Conservation (phyloP, 2,888 invertebrate species). For the Rhagium mordax region DNA sequence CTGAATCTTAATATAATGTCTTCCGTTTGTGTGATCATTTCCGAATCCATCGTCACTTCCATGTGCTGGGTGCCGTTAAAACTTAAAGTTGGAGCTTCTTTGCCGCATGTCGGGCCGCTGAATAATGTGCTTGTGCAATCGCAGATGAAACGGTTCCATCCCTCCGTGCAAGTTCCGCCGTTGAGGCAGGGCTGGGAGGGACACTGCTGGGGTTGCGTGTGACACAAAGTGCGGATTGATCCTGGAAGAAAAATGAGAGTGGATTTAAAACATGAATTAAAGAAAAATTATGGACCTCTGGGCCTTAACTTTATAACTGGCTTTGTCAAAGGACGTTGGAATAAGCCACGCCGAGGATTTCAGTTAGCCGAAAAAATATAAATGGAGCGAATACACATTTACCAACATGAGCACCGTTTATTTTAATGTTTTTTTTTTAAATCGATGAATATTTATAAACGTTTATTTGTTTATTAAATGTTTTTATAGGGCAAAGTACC, state of each 20-base stretch:
- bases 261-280: constrained; percentile 17
- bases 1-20: constrained; percentile 90
- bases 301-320: background rate
- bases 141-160: constrained; percentile 96
- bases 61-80: constrained; percentile 93
- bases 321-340: background rate
- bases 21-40: constrained; percentile 83
- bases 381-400: too few relatives aligned
- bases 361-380: too few relatives aligned
- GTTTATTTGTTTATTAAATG: too few relatives aligned
- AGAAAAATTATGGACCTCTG: background rate
- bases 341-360: background rate
- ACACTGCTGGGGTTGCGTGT: constrained; percentile 86
- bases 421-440: too few relatives aligned
- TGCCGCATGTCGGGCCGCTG: constrained; percentile 91
- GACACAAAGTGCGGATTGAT: constrained; percentile 91
- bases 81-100: constrained; percentile 89
- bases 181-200: constrained; percentile 91
- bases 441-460: too few relatives aligned
- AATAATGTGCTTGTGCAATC: constrained; percentile 93
- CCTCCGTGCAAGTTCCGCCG: constrained; percentile 90
- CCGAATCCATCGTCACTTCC: constrained; percentile 66
- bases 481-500: too few relatives aligned
- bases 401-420: too few relatives aligned
- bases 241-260: constrained; percentile 71